Percentiles rank a stretch among this genome's conserved stretches.
These are phyloP conservation scores for Capromys pilorides DNA, from an alignment of 2,797 vertebrate genomes.

Conservation along the genomic window DNA sequence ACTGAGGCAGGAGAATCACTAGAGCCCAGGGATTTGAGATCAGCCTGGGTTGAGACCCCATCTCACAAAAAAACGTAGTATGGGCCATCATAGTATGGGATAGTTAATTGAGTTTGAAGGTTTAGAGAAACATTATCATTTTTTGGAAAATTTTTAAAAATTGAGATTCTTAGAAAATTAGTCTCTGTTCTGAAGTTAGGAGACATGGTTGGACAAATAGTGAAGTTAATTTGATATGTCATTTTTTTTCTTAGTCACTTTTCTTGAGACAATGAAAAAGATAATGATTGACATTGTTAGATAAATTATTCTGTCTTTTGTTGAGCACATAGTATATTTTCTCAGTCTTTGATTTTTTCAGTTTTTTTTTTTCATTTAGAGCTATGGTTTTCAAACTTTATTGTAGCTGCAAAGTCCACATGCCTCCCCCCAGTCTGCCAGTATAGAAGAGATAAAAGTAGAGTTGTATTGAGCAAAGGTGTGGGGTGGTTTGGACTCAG, in stretches of 20 bases:
- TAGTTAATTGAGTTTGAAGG: not conserved
- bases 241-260: not conserved
- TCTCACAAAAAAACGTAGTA: not conserved
- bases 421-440: not conserved
- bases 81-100: not conserved
- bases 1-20: not conserved
- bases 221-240: not conserved
- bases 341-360: not conserved
- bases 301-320: not conserved
- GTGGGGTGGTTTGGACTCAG: not conserved
- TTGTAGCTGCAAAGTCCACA: not conserved
- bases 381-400: not conserved
- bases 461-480: not conserved
- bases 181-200: not conserved
- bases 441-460: not conserved
- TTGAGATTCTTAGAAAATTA: not conserved
- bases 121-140: not conserved
- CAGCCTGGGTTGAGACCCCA: not conserved
- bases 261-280: too few species aligned
- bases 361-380: not conserved
- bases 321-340: not conserved
- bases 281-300: not conserved
- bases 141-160: not conserved
- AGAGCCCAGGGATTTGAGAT: not conserved
- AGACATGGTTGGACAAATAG: not conserved